phyloP scores from a whole-genome alignment of 2,113 vertebrate genomes.

The Callithrix jacchus region DNA sequence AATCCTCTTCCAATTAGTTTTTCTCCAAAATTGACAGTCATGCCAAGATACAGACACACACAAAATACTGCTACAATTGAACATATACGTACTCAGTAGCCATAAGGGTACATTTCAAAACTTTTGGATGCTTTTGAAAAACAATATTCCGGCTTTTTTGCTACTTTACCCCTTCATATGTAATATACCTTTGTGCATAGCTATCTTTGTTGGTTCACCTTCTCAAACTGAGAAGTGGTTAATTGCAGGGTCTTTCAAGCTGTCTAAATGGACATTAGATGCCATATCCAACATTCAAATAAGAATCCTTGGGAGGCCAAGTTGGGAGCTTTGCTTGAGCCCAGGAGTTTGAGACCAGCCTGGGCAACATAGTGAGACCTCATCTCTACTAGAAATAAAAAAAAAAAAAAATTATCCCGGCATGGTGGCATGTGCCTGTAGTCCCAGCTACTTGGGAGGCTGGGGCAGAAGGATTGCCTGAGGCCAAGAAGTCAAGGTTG shows the following conservation, averaged over 20 bases:
- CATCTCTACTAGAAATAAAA: too few relatives aligned
- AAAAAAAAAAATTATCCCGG: too few relatives aligned
- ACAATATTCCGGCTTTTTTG: not conserved
- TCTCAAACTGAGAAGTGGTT: not conserved
- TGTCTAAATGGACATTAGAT: not conserved
- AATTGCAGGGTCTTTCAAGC: not conserved
- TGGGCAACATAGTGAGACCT: too few relatives aligned
- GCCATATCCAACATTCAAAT: not conserved
- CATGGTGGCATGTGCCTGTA: too few relatives aligned
- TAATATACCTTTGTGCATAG: not conserved
- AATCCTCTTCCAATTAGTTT: not conserved
- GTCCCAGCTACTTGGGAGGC: too few relatives aligned
- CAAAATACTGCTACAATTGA: not conserved
- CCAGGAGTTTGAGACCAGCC: too few relatives aligned
- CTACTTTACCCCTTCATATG: not conserved
- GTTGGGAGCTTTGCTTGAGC: too few relatives aligned
- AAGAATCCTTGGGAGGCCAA: not conserved
- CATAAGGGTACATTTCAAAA: slow-evolving; percentile 24
- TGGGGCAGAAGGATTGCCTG: too few relatives aligned
- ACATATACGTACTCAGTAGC: not conserved
- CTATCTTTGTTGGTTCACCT: not conserved
- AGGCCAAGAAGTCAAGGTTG: too few relatives aligned
- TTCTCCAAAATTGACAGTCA: slow-evolving; percentile 7
- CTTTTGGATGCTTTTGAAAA: not conserved
- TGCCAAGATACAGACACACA: not conserved